These are phyloP conservation scores for Drosophila gunungcola DNA, from an alignment of 1,140 invertebrate genomes.

Conservation along the genomic window DNA sequence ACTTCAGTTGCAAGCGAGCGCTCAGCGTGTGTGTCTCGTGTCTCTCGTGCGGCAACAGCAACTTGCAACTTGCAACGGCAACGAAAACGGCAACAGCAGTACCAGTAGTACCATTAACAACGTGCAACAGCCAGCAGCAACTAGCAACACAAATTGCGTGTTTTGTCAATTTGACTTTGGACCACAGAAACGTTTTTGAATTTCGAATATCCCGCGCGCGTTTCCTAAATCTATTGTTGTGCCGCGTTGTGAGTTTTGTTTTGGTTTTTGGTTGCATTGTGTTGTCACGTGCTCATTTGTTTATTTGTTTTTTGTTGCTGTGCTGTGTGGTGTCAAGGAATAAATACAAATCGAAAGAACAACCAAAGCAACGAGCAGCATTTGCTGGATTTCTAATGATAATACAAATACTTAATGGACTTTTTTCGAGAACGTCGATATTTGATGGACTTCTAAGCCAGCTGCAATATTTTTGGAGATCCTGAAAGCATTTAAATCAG, in stretches of 20 bases:
- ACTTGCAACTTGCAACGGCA: constrained; percentile 16
- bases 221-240: constrained; percentile 5
- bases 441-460: background rate
- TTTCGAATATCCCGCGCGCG: constrained; percentile 1
- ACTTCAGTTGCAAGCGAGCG: constrained; percentile 79
- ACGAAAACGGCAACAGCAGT: constrained; percentile 8
- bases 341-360: background rate
- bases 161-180: constrained; percentile 22
- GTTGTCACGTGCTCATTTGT: constrained; percentile 35
- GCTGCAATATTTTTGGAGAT: background rate
- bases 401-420: background rate
- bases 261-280: constrained; percentile 21
- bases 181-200: background rate
- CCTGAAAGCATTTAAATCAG: background rate
- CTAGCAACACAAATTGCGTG: constrained; percentile 10
- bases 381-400: background rate
- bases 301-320: constrained; percentile 38
- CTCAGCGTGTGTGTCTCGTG: constrained; percentile 72
- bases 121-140: constrained; percentile 2
- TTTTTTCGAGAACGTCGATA: background rate
- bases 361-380: background rate
- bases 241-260: constrained; percentile 28
- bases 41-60: constrained; percentile 31
- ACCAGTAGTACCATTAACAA: background rate
- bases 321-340: constrained; percentile 16